Percentiles rank a stretch among this genome's conserved stretches.
These are phyloP conservation scores for Melanotaenia parkinsoni DNA, from an alignment of 2,797 vertebrate species.

Conservation along the genomic window DNA sequence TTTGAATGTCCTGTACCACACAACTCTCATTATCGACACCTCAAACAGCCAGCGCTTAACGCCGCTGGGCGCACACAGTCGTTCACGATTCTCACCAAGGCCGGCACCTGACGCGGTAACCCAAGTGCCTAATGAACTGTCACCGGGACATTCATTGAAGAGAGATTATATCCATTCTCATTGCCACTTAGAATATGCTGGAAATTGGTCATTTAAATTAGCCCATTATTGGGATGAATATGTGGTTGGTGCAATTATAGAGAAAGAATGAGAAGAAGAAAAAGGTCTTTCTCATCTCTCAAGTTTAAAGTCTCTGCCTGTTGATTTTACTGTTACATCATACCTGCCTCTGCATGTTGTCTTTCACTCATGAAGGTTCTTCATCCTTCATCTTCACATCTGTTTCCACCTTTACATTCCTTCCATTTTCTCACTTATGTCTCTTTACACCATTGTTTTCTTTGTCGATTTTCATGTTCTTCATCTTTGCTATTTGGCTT, in stretches of 20 bases:
- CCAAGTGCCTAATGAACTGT: constrained; percentile 79
- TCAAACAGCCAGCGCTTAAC: constrained; percentile 65
- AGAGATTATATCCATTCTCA: constrained; percentile 71
- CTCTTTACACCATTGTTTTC: neutral
- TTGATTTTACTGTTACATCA: neutral
- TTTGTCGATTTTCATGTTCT: neutral
- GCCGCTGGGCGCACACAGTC: constrained; percentile 48
- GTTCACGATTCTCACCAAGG: constrained; percentile 46
- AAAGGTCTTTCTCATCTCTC: neutral
- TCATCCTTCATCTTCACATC: neutral
- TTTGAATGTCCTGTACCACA: constrained; percentile 1
- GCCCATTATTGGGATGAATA: constrained; percentile 68
- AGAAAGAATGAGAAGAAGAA: neutral
- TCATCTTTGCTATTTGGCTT: constrained; percentile 15
- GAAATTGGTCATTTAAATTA: constrained; percentile 75
- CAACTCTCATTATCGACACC: constrained; percentile 58
- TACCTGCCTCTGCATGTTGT: neutral
- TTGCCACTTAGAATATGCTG: constrained; percentile 71
- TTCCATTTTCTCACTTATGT: too few relatives aligned
- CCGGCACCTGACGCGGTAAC: constrained; percentile 54
- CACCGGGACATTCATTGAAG: constrained; percentile 78
- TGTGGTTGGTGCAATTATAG: constrained; percentile 26
- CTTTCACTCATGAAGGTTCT: neutral
- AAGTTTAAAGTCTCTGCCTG: constrained; percentile 4
- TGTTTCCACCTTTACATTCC: neutral